Evolutionary conservation across 2,113 vertebrate genomes (phyloP), one percentile per base, ranked within the genome.

Genomic region (Chionodraco myersi): DNA sequence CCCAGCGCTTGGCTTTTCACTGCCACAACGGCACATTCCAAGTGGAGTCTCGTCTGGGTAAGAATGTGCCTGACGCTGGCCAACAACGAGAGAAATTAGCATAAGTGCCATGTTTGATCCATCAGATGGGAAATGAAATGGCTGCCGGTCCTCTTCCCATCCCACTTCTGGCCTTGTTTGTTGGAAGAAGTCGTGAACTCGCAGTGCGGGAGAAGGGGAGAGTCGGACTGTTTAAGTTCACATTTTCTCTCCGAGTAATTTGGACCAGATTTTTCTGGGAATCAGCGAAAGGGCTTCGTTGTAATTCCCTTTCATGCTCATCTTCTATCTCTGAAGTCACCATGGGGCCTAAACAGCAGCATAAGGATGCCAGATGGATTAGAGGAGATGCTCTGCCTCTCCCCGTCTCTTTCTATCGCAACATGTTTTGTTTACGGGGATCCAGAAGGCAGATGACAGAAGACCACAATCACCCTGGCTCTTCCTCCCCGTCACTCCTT

Each of bases 51-150:
- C 79, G 68, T 73, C 84, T 88, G 89, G 83, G 85, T 88, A 82
- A 84, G 85, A 92, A 92, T 83, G 88, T 58, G 4, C 53, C 34
- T 21, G 75, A 58, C 60, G 34, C 84, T 34, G 93, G 87, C 94
- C 94, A 95, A 92, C 76, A 90, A 66, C 87, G 86, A 93, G 93
- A 92, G 78, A 79, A 95, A 97, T 97, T 97, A 96, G 92, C 96
- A 96, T 97, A 96, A 94, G 92, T 95, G 96, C 96, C 96, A 95
- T 95, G 94, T 96, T 96, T 95, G 93, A 97, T 97, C 95, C 94
- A 92, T 96, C 96, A 95, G 90, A 83, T 84, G 77, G 84, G 84
- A 87, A 93, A 90, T 95, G 92, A 91, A 88, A 91, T 93, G 95
- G 95, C 95, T 95, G 95, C 93, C 94, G 95, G 90, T 90, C 66